These are phyloP conservation scores for Theretra japonica DNA, from an alignment of 2,888 invertebrate genomes.

Conservation along the genomic window DNA sequence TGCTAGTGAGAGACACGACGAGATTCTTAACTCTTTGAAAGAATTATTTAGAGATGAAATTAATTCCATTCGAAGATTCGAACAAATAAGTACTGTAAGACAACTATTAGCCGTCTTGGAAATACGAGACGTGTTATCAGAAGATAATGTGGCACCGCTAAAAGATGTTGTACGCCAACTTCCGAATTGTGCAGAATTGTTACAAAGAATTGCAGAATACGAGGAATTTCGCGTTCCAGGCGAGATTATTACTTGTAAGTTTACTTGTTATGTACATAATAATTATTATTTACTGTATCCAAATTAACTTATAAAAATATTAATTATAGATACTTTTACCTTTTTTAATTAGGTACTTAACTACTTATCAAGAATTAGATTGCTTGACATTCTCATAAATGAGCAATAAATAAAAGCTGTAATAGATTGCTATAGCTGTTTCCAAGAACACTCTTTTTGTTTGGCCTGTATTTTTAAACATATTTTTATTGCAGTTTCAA, in stretches of 20 bases:
- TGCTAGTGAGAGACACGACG: slow-evolving; percentile 56
- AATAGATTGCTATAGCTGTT: too few species aligned
- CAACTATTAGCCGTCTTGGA: slow-evolving; percentile 69
- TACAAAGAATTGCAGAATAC: slow-evolving; percentile 59
- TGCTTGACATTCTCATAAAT: too few species aligned
- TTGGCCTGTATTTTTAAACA: not conserved
- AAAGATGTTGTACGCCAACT: slow-evolving; percentile 63
- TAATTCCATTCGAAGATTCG: slow-evolving; percentile 71
- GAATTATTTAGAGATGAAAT: slow-evolving; percentile 65
- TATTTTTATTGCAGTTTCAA: slow-evolving; percentile 4
- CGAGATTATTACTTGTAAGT: slow-evolving; percentile 60
- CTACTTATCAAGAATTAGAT: too few species aligned
- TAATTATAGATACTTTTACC: too few species aligned
- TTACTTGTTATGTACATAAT: slow-evolving; percentile 12
- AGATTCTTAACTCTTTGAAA: slow-evolving; percentile 62
- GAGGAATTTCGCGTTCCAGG: slow-evolving; percentile 53
- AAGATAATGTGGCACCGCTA: slow-evolving; percentile 65
- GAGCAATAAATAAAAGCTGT: too few species aligned
- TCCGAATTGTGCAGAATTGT: slow-evolving; percentile 51
- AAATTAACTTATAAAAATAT: too few species aligned
- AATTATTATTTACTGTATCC: too few species aligned
- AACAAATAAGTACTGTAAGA: slow-evolving; percentile 63
- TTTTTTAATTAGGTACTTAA: too few species aligned
- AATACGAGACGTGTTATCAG: slow-evolving; percentile 67
- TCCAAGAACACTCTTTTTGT: not conserved